Base-by-base conservation (phyloP, 2,888 invertebrate genomes). In the Mechanitis messenoides region DNA sequence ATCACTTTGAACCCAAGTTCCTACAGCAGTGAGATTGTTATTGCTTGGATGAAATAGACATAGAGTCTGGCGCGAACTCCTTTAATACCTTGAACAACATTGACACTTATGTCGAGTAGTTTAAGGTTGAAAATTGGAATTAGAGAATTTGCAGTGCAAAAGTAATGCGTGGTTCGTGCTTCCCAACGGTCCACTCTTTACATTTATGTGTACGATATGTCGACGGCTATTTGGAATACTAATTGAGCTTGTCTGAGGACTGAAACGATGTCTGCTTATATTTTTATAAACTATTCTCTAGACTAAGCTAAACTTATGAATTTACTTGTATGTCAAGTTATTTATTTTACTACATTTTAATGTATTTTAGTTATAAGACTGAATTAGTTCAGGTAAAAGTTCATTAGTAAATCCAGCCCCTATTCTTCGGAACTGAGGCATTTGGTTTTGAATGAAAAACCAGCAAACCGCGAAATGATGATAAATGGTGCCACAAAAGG, bases 401-500 rank as follows among this genome's bases (percentile, higher is more conserved):
- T 65, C 57, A 35, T 62, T 67, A 71, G 72, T 71, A 74, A 75
- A 74, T 72, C 72, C 70, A 67, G 57, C 62, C 56, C 69, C 71
- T 68, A 71, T 69, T 70, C 72, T 74, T 73, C 72, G 66, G 72
- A 71, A 71, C 71, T 71, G 73, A 73, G 71, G 74, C 71, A 62
- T 63, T 69, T 66, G 62, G 58, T 67, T 66, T 57, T 90, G 85
- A 89, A 90, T 90, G 80, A 83, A 84, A 86, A 87, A 82, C 79
- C 90, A 90, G 81, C 81, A 85, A 90, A 88, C 87, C 90, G 90
- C 84, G 84, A 90, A 91, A 91, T 81, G 87, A 91, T 90, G 91
- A 91, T 90, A 90, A 90, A 91, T 91, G 82, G 88, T 76, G 76
- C 73, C 72, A 70, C 75, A 79, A 81, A 85, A 84, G 87, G 84